Evolutionary conservation across 2,888 invertebrate species (phyloP), one percentile per base, ranked within the genome.

Genomic region (Drosophila nr. perissopoda): DNA sequence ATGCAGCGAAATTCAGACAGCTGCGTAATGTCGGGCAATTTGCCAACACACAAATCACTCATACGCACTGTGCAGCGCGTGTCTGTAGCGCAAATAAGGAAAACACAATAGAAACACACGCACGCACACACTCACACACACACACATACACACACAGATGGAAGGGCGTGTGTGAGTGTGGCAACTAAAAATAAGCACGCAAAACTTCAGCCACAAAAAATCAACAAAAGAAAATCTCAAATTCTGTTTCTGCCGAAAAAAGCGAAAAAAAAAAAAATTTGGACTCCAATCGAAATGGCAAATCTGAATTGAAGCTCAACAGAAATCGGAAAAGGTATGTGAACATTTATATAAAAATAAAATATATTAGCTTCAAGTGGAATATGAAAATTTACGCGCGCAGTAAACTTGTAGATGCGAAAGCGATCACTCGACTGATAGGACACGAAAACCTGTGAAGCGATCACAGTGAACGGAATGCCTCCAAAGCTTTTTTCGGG

Each of bases 11-110:
- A 69, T 40, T 66, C 10, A 42, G 73, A 82, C 83, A 84, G 80
- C 87, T 86, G 90, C 82, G 84, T 85, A 87, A 90, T 88, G 77
- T 87, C 80, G 83, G 91, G 90, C 91, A 91, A 64, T 52, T 54
- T 70, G 90, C 91, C 90, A 90, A 76, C 57, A 72, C 77, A 80
- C 81, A 86, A 76, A 80, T 82, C 76, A 86, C 80, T 78, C 76
- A 82, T 84, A 83, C 86, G 90, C 84, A 87, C 61, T 73, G 70
- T 73, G 78, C 52, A 77, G 57, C 73, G 73, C 57, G 73, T 80
- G 65, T 51, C 69, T 73, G 54, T 74, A 79, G 82, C 89, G 89
- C 81, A 82, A 80, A 80, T 69, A 76, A 65, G 60, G 49, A 73
- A 85, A 80, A 69, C 70, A 86, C 86, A 86, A 87, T 88, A 80